A percentile compares a stretch with the other conserved stretches of the same genome.
These are phyloP conservation scores for Toxotes chatareus DNA, from an alignment of 2,113 vertebrate genomes.

Conservation along the genomic window DNA sequence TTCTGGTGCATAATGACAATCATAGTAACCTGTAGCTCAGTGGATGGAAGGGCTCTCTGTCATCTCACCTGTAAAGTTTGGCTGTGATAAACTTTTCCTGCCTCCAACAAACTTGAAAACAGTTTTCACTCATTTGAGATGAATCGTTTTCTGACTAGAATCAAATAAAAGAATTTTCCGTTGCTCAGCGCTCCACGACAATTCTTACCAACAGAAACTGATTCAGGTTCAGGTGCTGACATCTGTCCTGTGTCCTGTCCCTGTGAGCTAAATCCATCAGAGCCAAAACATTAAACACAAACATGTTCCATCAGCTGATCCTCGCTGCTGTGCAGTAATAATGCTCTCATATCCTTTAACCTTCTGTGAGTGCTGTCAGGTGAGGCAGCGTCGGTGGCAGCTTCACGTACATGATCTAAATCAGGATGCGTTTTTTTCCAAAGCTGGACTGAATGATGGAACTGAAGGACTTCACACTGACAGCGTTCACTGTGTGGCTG, in stretches of 20 bases:
- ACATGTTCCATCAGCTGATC: too few relatives aligned
- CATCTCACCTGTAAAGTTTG: slow-evolving; percentile 74
- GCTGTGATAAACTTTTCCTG: slow-evolving; percentile 71
- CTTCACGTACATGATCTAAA: too few relatives aligned
- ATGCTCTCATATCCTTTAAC: too few relatives aligned
- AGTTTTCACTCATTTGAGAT: slow-evolving; percentile 51
- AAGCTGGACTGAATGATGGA: too few relatives aligned
- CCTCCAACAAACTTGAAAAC: slow-evolving; percentile 50
- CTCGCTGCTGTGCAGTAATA: too few relatives aligned
- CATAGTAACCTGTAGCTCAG: slow-evolving; percentile 87
- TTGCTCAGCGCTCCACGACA: slow-evolving; percentile 60
- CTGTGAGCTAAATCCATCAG: background rate
- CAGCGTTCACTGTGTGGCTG: too few relatives aligned
- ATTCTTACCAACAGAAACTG: slow-evolving; percentile 49
- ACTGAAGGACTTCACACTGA: too few relatives aligned
- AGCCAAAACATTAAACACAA: too few relatives aligned
- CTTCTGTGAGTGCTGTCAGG: too few relatives aligned
- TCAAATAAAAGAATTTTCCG: slow-evolving; percentile 77
- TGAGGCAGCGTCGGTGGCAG: too few relatives aligned
- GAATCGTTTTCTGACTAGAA: slow-evolving; percentile 67
- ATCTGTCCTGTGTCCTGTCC: too few relatives aligned
- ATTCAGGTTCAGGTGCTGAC: background rate
- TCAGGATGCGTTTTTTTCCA: too few relatives aligned
- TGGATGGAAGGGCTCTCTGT: slow-evolving; percentile 89
- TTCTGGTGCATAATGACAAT: slow-evolving; percentile 89